Base-by-base conservation (phyloP, 1,140 invertebrate species). In the Nebria ingens region DNA sequence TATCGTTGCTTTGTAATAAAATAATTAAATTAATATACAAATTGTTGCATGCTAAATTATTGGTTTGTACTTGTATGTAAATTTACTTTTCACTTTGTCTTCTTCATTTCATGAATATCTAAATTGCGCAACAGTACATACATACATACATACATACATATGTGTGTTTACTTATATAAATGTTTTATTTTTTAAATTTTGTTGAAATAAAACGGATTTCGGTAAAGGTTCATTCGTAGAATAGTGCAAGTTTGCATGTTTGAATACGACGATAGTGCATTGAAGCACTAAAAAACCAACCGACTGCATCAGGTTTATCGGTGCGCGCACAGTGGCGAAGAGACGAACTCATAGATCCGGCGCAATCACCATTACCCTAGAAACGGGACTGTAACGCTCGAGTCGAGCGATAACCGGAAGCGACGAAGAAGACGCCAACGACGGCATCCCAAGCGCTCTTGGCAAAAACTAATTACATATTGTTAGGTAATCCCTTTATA, bases 401-500 rank as follows among this genome's bases (percentile, higher is more conserved):
- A 29, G 25, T 13, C 4, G 4, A 6, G 40, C 9, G 40, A 45
- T 45, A 45, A 45, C 40, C 40, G 40, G 40, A 45, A 45, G 40
- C 15, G 40, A 45, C 9, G 40, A 45, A 45, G 9, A 45, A 9
- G 17, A 4, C 4, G 9, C 6, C 9, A 3, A 17, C 40, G 6
- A 12, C 3, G 9, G 40, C 9, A 12, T 4, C 40, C 17, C n/a
- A 34, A 9, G 40, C 40, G 40, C 9, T 17, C 40, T 45, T 9
- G 9, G 40, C 40, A 45, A 45, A 45, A 45, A 45, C 40, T 45
- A 45, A 45, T 45, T 45, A 45, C 40, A 45, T 45, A 45, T 45
- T 45, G 40, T 45, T 45, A 45, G 40, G 40, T 45, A 45, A 45
- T 45, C 40, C 40, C 40, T 45, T 45, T 45, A 45, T 45, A 45